Percentiles rank a stretch among this genome's conserved stretches.
Conservation (phyloP, 2,888 invertebrate species). For the Ferrisia virgata region DNA sequence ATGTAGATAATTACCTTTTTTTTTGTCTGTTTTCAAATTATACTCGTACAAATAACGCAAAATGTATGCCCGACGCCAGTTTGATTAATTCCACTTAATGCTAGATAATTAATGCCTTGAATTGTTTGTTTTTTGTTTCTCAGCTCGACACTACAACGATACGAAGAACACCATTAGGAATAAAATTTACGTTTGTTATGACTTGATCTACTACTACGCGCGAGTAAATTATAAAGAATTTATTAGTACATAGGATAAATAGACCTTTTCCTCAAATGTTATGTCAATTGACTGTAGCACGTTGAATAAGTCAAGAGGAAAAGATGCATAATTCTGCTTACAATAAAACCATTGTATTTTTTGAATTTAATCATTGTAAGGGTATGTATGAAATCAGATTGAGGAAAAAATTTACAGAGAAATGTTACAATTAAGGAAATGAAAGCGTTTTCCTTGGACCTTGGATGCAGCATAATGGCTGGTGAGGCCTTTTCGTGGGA, state of each 20-base stretch:
- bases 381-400: neutral
- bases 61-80: neutral
- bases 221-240: neutral
- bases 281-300: neutral
- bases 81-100: slow-evolving; percentile 7
- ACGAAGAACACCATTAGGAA: neutral
- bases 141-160: neutral
- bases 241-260: neutral
- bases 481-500: neutral
- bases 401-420: neutral
- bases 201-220: neutral
- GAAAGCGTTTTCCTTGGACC: neutral
- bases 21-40: neutral
- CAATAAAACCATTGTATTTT: neutral
- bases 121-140: neutral
- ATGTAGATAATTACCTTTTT: too few species aligned
- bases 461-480: neutral
- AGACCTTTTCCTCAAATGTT: neutral
- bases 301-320: neutral
- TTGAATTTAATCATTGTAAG: neutral
- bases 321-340: neutral
- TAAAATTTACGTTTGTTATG: neutral
- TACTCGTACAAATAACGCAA: neutral
- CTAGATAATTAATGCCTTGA: neutral
- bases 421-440: neutral